A percentile compares a stretch with the other conserved stretches of the same genome.
Conservation (phyloP, 2,888 invertebrate species). For the Aromia moschata region DNA sequence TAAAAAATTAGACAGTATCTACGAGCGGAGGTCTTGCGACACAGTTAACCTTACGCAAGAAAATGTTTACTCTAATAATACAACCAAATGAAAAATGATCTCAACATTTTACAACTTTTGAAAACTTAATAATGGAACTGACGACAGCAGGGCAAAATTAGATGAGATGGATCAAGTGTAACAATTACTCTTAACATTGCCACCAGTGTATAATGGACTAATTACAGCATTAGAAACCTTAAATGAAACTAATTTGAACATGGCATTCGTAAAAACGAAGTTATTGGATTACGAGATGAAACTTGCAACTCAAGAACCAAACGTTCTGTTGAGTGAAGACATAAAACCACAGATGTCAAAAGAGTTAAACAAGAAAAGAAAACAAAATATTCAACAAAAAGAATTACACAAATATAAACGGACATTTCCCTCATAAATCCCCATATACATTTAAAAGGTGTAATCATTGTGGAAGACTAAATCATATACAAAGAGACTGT, state of each 20-base stretch:
- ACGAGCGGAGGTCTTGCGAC: constrained; percentile 41
- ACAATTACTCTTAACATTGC: background rate
- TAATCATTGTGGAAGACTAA: constrained; percentile 25
- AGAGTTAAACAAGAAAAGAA: constrained; percentile 2
- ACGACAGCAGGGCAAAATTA: constrained; percentile 25
- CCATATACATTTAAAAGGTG: constrained; percentile 12
- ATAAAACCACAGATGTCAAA: constrained; percentile 2
- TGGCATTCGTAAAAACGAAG: constrained; percentile 53
- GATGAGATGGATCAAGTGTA: constrained; percentile 13
- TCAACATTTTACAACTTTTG: constrained; percentile 23
- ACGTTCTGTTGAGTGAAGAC: background rate
- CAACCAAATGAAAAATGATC: constrained; percentile 23
- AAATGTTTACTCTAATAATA: too few species aligned
- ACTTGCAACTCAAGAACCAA: constrained; percentile 7
- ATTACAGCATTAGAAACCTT: constrained; percentile 55
- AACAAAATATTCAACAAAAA: constrained; percentile 2
- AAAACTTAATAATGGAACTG: constrained; percentile 22
- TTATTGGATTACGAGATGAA: constrained; percentile 23
- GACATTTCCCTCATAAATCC: background rate
- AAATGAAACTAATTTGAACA: constrained; percentile 47
- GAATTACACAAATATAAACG: constrained; percentile 12
- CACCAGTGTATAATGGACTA: constrained; percentile 46
- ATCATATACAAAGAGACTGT: constrained; percentile 29
- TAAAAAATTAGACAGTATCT: constrained; percentile 25
- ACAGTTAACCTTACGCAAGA: constrained; percentile 41